Percentiles rank a stretch among this genome's conserved stretches.
phyloP scores from a whole-genome alignment of 2,113 vertebrate genomes.

The Tachycineta bicolor region DNA sequence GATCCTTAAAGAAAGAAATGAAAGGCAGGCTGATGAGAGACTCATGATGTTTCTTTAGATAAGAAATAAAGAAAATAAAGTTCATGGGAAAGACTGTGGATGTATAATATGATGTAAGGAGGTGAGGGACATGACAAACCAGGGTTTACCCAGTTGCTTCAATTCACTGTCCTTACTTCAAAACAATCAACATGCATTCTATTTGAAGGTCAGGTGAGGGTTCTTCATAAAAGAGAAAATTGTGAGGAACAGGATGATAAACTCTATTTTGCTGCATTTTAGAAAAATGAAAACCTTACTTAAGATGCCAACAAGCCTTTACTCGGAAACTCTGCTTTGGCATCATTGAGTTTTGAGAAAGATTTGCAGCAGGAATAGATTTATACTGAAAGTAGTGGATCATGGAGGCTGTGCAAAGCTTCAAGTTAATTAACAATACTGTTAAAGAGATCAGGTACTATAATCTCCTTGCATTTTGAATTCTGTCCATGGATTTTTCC shows the following conservation, averaged over 20 bases:
- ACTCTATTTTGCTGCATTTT: neutral
- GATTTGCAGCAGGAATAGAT: neutral
- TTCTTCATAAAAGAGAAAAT: neutral
- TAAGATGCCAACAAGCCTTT: neutral
- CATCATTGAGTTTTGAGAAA: neutral
- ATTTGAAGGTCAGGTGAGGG: neutral
- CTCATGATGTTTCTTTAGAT: neutral
- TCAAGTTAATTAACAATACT: neutral
- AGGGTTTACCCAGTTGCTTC: neutral
- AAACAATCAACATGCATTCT: neutral
- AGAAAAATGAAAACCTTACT: neutral
- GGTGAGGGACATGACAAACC: neutral
- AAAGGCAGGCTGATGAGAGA: neutral
- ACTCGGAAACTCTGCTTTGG: neutral
- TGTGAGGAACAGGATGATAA: neutral
- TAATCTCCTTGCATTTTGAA: neutral
- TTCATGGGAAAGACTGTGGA: neutral
- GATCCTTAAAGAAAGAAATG: neutral
- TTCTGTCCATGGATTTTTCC: neutral
- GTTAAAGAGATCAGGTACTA: neutral
- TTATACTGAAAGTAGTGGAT: neutral
- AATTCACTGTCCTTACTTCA: neutral
- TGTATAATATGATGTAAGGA: neutral
- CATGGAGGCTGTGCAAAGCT: neutral
- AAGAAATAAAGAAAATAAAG: neutral